Conservation (phyloP, 2,888 invertebrate species). For the Pristionchus entomophagus region DNA sequence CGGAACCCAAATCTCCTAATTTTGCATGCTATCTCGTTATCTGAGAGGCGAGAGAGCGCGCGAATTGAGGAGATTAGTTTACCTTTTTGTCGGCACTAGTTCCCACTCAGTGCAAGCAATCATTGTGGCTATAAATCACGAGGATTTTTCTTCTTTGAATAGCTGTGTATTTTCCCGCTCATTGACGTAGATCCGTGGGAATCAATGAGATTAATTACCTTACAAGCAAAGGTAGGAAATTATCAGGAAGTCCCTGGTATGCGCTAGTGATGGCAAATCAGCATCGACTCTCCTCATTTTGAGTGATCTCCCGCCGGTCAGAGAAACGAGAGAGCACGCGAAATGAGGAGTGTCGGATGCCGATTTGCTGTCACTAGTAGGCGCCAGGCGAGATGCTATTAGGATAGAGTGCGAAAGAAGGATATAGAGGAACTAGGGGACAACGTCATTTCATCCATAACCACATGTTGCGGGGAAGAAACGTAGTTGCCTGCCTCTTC, state of each 20-base stretch:
- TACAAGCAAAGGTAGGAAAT: not conserved
- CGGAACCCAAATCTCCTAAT: no score
- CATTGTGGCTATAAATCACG: not conserved
- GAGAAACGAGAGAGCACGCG: no score
- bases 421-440: not conserved
- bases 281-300: no score
- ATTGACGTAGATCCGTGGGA: not conserved
- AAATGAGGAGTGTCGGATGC: no score
- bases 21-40: no score
- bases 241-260: not conserved
- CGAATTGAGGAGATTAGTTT: no score
- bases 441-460: not conserved
- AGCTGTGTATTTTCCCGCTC: not conserved
- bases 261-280: not conserved
- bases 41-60: no score
- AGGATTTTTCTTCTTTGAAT: slow-evolving; percentile 1
- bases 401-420: no score
- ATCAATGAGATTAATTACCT: not conserved
- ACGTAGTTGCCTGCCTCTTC: not conserved
- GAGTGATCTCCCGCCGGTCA: no score
- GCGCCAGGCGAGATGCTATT: not conserved
- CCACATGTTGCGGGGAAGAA: not conserved
- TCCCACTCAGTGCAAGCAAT: slow-evolving; percentile 8
- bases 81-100: not conserved
- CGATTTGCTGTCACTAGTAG: no score